phyloP scores from a whole-genome alignment of 2,888 invertebrate genomes.

The Lasius platythorax region DNA sequence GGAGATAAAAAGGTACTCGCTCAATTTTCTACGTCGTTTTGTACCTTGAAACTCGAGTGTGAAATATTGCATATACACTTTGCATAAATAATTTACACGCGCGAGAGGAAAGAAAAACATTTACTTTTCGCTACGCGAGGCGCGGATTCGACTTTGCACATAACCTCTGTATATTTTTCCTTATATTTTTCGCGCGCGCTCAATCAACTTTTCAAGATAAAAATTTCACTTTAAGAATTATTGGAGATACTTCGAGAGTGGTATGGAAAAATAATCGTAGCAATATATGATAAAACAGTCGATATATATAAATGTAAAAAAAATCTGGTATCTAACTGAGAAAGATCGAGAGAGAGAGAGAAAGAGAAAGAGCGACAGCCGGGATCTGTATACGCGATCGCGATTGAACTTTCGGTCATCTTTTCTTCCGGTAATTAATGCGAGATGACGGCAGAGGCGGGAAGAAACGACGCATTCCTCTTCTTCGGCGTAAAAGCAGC shows the following conservation, averaged over 20 bases:
- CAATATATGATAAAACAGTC: background rate
- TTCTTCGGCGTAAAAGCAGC: conserved; percentile 51
- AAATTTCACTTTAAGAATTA: background rate
- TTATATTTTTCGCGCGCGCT: too few species aligned
- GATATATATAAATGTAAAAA: background rate
- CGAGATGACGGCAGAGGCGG: background rate
- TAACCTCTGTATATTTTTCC: too few species aligned
- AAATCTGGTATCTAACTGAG: background rate
- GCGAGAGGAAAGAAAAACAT: too few species aligned
- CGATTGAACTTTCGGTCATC: background rate
- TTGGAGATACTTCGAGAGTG: background rate
- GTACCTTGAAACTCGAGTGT: conserved; percentile 14
- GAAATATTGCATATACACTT: background rate
- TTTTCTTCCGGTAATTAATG: conserved; percentile 9
- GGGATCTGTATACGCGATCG: background rate
- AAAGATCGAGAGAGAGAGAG: background rate
- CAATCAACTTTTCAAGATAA: background rate
- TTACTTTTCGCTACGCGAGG: too few species aligned
- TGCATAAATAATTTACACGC: background rate
- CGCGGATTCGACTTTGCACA: too few species aligned
- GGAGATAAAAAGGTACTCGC: conserved; percentile 63
- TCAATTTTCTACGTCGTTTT: conserved; percentile 24
- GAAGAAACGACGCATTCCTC: conserved; percentile 34
- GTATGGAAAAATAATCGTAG: background rate
- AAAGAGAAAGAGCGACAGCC: too few species aligned